Evolutionary conservation across 1,140 invertebrate species (phyloP), one percentile per base, ranked within the genome.

Genomic region (Nasonia longicornis): DNA sequence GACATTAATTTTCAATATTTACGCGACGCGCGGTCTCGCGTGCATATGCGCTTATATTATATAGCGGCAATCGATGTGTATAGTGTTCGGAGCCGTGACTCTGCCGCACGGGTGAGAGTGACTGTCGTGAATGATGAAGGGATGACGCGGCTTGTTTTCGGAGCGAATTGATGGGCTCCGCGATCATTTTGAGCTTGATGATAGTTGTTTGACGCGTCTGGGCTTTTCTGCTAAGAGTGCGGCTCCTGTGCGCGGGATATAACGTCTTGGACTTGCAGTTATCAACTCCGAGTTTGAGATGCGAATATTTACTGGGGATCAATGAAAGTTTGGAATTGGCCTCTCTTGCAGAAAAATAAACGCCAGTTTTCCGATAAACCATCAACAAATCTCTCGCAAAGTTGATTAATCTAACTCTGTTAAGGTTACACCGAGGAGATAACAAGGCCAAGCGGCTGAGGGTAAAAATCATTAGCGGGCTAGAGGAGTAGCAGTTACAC

Each of bases 1-100:
- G 8, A 52, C 42, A n/a, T 52, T 72, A 52, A 31, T 79, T 72
- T 71, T 29, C 48, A 38, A 66, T 64, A 72, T 45, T 73, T 45
- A 70, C 35, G 16, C 58, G 52, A n/a, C 64, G 2, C 64, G 2
- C 29, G 6, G 31, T 29, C 14, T 52, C 48, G 52, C 52, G 52
- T 58, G 52, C 10, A 31, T 31, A 3, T 35, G 11, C 29, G 26
- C 48, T 20, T 16, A 35, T 38, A 22, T 64, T 42, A 31, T 42
- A 31, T 58, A 22, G 22, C 48, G 11, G 11, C 22, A n/a, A 74
- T n/a, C 29, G 35, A 35, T 35, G 26, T 26, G 7, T 16, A 79
- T 20, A 16, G 4, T 11, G n/a, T 63, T 35, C 69, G 69, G 0
- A 67, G 29, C 3, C 64, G 26, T 29, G 64, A 29, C 29, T 67